These are phyloP conservation scores for Dryoscopus gambensis DNA, from an alignment of 2,113 vertebrate genomes.

Conservation along the genomic window DNA sequence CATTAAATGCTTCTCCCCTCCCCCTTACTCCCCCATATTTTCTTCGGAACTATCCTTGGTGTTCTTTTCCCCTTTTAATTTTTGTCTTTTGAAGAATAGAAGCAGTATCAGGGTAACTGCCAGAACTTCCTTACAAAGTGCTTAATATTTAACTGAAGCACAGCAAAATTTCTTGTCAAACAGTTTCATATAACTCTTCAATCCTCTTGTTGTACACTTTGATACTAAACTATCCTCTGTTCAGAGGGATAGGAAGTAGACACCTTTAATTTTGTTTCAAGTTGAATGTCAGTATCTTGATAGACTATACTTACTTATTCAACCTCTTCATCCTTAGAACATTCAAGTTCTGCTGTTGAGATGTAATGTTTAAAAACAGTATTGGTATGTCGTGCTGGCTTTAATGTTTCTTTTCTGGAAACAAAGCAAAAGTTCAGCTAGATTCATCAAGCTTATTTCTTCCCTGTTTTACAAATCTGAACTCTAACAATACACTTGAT, in stretches of 20 bases:
- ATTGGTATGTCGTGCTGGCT: neutral
- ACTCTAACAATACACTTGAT: neutral
- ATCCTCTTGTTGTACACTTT: neutral
- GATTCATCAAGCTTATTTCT: neutral
- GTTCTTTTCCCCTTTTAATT: neutral
- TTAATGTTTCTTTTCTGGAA: neutral
- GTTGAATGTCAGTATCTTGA: neutral
- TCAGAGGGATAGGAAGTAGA: neutral
- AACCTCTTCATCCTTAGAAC: neutral
- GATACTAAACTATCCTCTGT: neutral
- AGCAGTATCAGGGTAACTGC: neutral
- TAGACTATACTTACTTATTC: neutral
- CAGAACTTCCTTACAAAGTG: neutral
- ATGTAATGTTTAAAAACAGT: neutral
- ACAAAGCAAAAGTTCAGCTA: neutral
- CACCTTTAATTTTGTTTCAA: neutral
- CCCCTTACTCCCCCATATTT: rapidly evolving
- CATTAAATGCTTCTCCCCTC: neutral
- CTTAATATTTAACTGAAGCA: neutral
- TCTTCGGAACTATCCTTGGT: neutral
- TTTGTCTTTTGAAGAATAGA: neutral
- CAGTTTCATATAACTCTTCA: neutral
- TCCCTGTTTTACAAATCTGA: neutral
- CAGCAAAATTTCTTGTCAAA: neutral
- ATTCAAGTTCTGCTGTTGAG: neutral